phyloP scores from a whole-genome alignment of 2,797 vertebrate genomes.

The Setipinna tenuifilis region DNA sequence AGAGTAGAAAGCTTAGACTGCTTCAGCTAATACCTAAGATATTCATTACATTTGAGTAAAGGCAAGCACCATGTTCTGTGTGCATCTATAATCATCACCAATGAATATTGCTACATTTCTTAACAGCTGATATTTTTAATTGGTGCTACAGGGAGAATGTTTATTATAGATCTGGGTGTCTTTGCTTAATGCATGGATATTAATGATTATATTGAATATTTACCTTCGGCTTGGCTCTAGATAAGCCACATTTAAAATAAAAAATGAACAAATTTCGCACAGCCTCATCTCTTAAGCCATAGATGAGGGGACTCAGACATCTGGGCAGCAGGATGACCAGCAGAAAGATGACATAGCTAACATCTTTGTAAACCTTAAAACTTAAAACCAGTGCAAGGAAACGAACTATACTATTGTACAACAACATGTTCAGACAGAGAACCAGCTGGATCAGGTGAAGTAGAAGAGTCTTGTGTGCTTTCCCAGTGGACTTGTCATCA shows the following conservation, averaged over 20 bases:
- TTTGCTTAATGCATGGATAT: background rate
- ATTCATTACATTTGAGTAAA: too few species aligned
- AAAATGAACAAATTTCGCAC: conserved; percentile 13
- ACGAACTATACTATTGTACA: background rate
- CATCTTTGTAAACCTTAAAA: too few species aligned
- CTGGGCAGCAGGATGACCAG: conserved; percentile 46
- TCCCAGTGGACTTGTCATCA: background rate
- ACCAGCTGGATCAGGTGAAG: background rate
- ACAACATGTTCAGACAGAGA: background rate
- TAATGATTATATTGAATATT: background rate
- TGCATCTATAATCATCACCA: too few species aligned
- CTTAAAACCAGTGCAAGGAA: background rate
- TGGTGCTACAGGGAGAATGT: background rate
- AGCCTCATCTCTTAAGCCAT: conserved; percentile 55
- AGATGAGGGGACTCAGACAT: conserved; percentile 54
- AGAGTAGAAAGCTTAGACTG: too few species aligned
- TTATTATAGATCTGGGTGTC: background rate
- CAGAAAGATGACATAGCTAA: background rate
- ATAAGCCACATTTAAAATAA: background rate
- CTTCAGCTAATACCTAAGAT: too few species aligned
- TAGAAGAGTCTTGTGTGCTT: background rate
- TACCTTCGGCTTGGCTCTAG: background rate
- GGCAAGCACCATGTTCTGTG: too few species aligned
- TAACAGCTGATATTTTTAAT: background rate
- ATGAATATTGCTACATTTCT: too few species aligned